Evolutionary conservation across 2,797 vertebrate genomes (phyloP).

Genomic region (Graptemys geographica): DNA sequence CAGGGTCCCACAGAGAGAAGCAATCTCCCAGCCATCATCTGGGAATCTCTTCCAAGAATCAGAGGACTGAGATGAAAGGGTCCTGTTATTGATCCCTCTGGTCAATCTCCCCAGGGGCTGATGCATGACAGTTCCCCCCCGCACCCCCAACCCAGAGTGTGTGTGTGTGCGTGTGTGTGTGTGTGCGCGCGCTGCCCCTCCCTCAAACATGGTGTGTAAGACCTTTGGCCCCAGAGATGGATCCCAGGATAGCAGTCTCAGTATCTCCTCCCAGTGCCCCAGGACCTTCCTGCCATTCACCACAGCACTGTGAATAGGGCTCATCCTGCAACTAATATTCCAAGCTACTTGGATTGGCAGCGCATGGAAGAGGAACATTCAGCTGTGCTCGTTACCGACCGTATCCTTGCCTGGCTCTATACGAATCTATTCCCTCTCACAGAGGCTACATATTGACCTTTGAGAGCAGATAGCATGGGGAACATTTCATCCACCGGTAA

Average conservation of each 20-base stretch:
- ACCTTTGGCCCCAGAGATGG: background rate
- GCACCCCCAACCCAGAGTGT: too few relatives aligned
- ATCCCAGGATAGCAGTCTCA: background rate
- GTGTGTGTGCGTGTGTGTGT: background rate
- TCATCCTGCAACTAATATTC: background rate
- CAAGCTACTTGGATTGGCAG: background rate
- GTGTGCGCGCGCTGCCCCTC: too few relatives aligned
- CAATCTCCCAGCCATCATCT: background rate
- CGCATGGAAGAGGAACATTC: background rate
- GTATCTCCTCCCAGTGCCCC: background rate
- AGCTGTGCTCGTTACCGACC: background rate
- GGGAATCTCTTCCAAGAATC: background rate
- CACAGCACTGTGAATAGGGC: background rate
- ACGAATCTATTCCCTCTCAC: background rate
- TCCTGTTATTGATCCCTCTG: fast-evolving
- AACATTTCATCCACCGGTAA: background rate
- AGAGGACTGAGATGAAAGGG: background rate
- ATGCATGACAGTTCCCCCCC: background rate
- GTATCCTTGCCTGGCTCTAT: background rate
- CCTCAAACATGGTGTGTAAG: background rate
- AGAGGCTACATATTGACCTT: background rate
- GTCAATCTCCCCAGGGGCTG: background rate
- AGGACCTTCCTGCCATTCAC: background rate
- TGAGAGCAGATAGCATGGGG: background rate
- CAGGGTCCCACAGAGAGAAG: conserved; percentile 14